Evolutionary conservation across 2,113 vertebrate species (phyloP).

Genomic region (Coracopsis vasa): DNA sequence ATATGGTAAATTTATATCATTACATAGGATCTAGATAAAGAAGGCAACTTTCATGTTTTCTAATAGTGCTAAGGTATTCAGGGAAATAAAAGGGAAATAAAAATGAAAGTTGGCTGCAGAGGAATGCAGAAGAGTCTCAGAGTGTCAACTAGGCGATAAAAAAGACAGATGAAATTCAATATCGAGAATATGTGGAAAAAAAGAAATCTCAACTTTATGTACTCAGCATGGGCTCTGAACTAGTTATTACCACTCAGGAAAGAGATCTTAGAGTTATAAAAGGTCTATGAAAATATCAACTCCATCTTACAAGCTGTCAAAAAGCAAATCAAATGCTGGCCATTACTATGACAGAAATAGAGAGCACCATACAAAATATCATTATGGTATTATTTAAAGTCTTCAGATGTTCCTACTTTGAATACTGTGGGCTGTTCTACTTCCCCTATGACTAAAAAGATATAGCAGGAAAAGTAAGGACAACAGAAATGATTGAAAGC

Average conservation of each 20-base stretch:
- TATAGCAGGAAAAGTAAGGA: neutral
- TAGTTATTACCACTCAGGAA: constrained; percentile 46
- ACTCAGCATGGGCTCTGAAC: constrained; percentile 28
- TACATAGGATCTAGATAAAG: neutral
- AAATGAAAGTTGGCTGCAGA: constrained; percentile 3
- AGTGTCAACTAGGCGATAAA: constrained; percentile 30
- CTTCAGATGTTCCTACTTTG: constrained; percentile 1
- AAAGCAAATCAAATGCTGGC: constrained; percentile 46
- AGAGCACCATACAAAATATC: constrained; percentile 11
- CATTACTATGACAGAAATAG: constrained; percentile 43
- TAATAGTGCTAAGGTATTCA: neutral
- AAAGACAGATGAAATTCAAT: constrained; percentile 58
- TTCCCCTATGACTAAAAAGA: neutral
- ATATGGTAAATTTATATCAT: neutral
- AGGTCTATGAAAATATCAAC: constrained; percentile 46
- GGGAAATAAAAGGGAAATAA: constrained; percentile 13
- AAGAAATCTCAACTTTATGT: constrained; percentile 48
- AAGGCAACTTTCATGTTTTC: neutral
- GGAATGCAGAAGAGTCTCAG: constrained; percentile 3
- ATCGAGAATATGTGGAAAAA: neutral
- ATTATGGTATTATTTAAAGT: constrained; percentile 38
- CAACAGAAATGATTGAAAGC: constrained; percentile 10
- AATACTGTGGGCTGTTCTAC: neutral
- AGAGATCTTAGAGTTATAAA: constrained; percentile 48
- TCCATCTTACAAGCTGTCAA: constrained; percentile 43